A percentile compares a stretch with the other conserved stretches of the same genome.
Evolutionary conservation across 2,888 invertebrate genomes (phyloP).

Genomic region (Geotrupes spiniger): DNA sequence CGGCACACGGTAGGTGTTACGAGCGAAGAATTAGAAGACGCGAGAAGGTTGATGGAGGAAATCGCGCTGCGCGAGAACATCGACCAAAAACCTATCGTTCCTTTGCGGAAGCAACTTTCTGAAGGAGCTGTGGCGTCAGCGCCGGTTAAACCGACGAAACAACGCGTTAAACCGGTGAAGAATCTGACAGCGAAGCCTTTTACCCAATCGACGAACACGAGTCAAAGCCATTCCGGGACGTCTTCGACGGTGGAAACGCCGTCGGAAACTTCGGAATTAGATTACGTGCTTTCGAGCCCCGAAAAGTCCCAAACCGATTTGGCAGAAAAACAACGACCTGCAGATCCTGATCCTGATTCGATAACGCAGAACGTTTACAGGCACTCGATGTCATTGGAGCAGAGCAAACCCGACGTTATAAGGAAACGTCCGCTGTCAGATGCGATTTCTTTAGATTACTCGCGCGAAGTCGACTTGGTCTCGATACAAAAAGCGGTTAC

Average conservation of each 20-base stretch:
- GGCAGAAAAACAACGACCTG: background rate
- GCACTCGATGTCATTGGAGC: slow-evolving; percentile 22
- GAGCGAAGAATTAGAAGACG: slow-evolving; percentile 75
- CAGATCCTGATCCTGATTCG: slow-evolving; percentile 8
- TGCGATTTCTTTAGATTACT: slow-evolving; percentile 31
- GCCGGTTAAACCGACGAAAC: slow-evolving; percentile 8
- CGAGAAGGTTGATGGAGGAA: slow-evolving; percentile 72
- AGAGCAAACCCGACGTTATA: slow-evolving; percentile 1
- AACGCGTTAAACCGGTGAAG: slow-evolving; percentile 36
- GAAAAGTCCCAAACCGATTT: slow-evolving; percentile 8
- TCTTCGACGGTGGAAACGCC: slow-evolving; percentile 47
- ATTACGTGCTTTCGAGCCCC: slow-evolving; percentile 22
- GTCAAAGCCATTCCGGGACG: slow-evolving; percentile 34
- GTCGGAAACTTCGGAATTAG: slow-evolving; percentile 44
- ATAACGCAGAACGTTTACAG: background rate
- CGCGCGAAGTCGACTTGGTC: slow-evolving; percentile 26
- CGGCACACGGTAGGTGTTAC: slow-evolving; percentile 84
- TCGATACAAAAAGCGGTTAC: slow-evolving; percentile 33
- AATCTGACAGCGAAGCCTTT: slow-evolving; percentile 50
- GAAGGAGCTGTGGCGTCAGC: slow-evolving; percentile 45
- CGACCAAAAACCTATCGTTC: slow-evolving; percentile 15
- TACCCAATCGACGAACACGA: slow-evolving; percentile 36
- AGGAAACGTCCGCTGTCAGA: slow-evolving; percentile 31
- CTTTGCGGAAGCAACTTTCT: slow-evolving; percentile 52
- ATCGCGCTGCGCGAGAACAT: slow-evolving; percentile 50